Conservation (phyloP, 2,888 invertebrate genomes). For the Limenitis arthemis region DNA sequence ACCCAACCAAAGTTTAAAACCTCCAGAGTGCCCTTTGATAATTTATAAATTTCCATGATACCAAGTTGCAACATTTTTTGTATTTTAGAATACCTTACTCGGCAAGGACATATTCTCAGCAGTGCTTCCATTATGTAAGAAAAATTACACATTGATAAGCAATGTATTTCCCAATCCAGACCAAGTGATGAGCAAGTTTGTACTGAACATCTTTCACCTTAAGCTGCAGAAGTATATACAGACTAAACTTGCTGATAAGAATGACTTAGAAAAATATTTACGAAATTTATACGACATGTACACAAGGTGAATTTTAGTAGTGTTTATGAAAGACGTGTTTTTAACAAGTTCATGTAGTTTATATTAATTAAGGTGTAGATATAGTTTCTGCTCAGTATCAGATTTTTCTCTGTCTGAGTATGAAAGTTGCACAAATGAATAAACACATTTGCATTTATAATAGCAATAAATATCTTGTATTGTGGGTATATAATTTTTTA, state of each 20-base stretch:
- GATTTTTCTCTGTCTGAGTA: too few species aligned
- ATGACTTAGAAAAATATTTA: conserved; percentile 90
- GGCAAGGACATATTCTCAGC: conserved; percentile 93
- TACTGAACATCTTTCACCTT: conserved; percentile 94
- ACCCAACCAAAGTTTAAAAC: too few species aligned
- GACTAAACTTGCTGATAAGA: conserved; percentile 84
- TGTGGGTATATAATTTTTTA: too few species aligned
- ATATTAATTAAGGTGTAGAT: too few species aligned
- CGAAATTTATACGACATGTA: conserved; percentile 91
- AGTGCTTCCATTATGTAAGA: conserved; percentile 90
- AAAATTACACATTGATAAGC: conserved; percentile 86
- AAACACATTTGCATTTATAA: too few species aligned
- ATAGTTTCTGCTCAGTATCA: too few species aligned
- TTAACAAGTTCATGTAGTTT: too few species aligned
- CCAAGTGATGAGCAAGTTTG: conserved; percentile 98
- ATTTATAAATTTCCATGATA: conserved; percentile 2
- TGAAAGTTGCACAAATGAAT: too few species aligned
- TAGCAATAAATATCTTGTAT: too few species aligned
- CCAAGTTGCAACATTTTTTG: conserved; percentile 36
- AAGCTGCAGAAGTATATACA: conserved; percentile 90
- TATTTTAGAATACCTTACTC: conserved; percentile 80
- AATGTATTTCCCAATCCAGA: conserved; percentile 96
- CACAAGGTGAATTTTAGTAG: conserved; percentile 74
- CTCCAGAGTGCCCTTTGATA: background rate
- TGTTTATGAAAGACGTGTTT: too few species aligned